Evolutionary conservation across 2,797 vertebrate genomes (phyloP), one percentile per base, ranked within the genome.

Genomic region (Sparidentex hasta): DNA sequence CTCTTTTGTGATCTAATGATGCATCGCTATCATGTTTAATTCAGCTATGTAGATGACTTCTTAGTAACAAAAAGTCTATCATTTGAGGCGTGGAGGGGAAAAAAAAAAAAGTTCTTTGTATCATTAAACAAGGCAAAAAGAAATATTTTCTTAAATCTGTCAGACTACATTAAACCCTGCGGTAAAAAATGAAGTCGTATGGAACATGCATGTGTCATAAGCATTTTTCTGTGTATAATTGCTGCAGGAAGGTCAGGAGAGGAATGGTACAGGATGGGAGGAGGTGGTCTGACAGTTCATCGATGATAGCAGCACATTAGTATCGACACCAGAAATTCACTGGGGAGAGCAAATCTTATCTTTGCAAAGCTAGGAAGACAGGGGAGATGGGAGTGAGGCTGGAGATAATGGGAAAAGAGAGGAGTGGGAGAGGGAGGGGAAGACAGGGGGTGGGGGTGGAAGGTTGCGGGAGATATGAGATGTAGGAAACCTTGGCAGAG

Each of bases 271-370:
- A 29, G 41, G 67, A 65, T 23, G 64, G 78, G 77, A 67, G 44
- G 78, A 69, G 65, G 68, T 58, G 65, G 55, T 80, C 88, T 94
- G 94, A 95, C 93, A 93, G 94, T 90, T 95, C 86, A 93, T 94
- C 90, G 74, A 94, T 93, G 87, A 88, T 81, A 86, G 82, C 73
- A 69, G 81, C 91, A 91, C 91, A 93, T 95, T 93, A 92, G 83
- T 95, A 94, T 94, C 66, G 91, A 95, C 93, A 94, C 76, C 63
- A 75, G 80, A 81, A 90, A 90, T 63, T 90, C 90, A 86, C 73
- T 17, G 79, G 93, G 90, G 88, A 92, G 78, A 87, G 89, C 54
- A 69, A 74, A 88, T 88, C 93, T 95, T 95, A 95, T 94, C 94
- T 93, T 89, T 85, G 84, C 84, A 85, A 88, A 93, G 88, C 84